Conservation (phyloP, 2,888 invertebrate species). For the Machimus rusticus region DNA sequence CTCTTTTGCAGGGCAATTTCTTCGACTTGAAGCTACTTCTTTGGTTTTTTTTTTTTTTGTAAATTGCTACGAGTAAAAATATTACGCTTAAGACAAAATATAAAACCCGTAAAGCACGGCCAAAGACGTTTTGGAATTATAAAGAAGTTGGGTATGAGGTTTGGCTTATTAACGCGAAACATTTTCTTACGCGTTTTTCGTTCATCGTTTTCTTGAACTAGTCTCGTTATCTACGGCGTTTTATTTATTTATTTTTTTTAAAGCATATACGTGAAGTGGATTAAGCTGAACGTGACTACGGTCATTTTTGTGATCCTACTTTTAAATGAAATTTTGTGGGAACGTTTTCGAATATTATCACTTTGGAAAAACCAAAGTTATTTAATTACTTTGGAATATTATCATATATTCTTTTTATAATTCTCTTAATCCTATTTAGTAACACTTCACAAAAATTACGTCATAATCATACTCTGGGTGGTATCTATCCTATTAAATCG, state of each 20-base stretch:
- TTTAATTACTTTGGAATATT: too few relatives aligned
- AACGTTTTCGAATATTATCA: background rate
- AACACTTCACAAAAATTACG: too few relatives aligned
- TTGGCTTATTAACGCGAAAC: conserved; percentile 15
- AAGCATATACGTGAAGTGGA: conserved; percentile 6
- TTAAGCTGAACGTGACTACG: conserved; percentile 5
- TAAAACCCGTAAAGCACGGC: background rate
- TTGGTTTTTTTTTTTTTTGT: background rate
- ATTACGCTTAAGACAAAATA: background rate
- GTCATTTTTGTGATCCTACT: background rate
- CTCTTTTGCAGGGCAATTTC: background rate
- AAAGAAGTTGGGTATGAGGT: background rate
- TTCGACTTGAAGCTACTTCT: background rate
- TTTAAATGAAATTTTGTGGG: background rate
- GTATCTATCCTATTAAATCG: too few relatives aligned
- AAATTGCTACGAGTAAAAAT: background rate
- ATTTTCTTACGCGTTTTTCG: background rate
- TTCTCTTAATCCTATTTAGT: too few relatives aligned
- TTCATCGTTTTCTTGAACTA: background rate
- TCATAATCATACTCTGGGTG: too few relatives aligned
- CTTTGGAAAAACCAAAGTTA: too few relatives aligned
- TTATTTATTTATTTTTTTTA: background rate
- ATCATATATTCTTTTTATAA: too few relatives aligned
- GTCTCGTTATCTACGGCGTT: background rate
- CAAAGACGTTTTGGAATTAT: background rate